These are phyloP conservation scores for Heliconius congener DNA, from an alignment of 1,140 invertebrate species.

Conservation along the genomic window DNA sequence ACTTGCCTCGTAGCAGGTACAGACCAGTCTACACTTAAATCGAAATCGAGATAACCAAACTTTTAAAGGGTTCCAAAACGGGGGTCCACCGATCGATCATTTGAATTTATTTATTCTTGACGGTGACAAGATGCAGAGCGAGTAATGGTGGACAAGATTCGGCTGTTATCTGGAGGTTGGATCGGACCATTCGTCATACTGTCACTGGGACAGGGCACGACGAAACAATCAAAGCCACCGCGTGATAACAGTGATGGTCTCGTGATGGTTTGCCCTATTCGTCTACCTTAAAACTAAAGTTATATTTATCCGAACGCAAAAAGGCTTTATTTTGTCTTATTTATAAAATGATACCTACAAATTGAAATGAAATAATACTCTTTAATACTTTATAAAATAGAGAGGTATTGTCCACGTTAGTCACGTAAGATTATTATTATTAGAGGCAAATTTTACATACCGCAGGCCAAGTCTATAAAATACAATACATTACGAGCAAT, in stretches of 20 bases:
- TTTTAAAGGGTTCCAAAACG: conserved; percentile 70
- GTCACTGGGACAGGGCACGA: conserved; percentile 69
- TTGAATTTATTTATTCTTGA: conserved; percentile 79
- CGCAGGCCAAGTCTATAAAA: conserved; percentile 73
- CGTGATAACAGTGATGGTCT: conserved; percentile 65
- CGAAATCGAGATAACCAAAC: conserved; percentile 60
- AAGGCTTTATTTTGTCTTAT: not conserved
- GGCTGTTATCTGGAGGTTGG: conserved; percentile 60
- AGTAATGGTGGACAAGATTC: conserved; percentile 62
- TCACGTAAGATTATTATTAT: conserved; percentile 64
- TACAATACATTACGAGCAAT: conserved; percentile 72
- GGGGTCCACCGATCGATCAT: conserved; percentile 75
- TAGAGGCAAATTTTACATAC: conserved; percentile 72
- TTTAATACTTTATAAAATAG: no score
- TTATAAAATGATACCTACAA: no score
- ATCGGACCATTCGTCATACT: conserved; percentile 79
- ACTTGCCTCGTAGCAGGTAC: conserved; percentile 30
- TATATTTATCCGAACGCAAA: not conserved
- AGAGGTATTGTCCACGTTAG: conserved; percentile 19
- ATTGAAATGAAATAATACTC: no score
- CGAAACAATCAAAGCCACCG: conserved; percentile 76
- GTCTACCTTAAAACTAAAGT: conserved; percentile 1
- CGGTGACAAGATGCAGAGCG: conserved; percentile 72
- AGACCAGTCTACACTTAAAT: conserved; percentile 36
- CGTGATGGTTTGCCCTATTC: conserved; percentile 36